Evolutionary conservation across 1,140 invertebrate genomes (phyloP), one percentile per base, ranked within the genome.

Genomic region (Bombyx mori): DNA sequence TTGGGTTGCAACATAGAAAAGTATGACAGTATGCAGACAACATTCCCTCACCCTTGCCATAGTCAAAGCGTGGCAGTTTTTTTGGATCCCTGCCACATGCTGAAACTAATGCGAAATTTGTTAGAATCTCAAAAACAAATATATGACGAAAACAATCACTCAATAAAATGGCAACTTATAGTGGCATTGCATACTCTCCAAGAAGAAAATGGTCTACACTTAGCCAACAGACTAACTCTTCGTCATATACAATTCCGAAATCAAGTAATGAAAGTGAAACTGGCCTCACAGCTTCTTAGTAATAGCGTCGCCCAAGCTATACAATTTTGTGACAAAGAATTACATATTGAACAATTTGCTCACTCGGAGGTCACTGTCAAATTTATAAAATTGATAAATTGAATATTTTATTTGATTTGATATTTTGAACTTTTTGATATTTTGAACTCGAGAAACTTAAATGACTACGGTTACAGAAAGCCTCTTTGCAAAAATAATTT

Each of bases 91-190:
- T 83, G 77, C 51, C 80, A 85, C 66, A 50, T 18, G 12, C 12
- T 84, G 8, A 86, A 86, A 71, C 61, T 77, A 52, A 59, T 73
- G 7, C 56, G 78, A 54, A 84, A 82, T 59, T 54, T 67, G 26
- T 66, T 81, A 26, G 71, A 62, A 35, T 56, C 60, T n/a, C 62
- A 62, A 48, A 62, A 60, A 72, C 22, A 62, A 48, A 52, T 77
- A 12, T 53, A 43, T 12, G 52, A 53, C 12, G n/a, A 53, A 22
- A 10, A 54, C 26, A 22, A 26, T 8, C 18, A 54, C 3, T 7
- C 45, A 46, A 54, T 54, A 6, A 53, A n/a, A 42, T 53, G 52
- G 52, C 52, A 53, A n/a, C 10, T 43, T 8, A 5, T 53, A 10
- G 44, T 53, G 3, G 44, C 42, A 43, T n/a, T 53, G 1, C 42